Conservation (phyloP, 2,888 invertebrate species). For the Microctonus aethiopoides region DNA sequence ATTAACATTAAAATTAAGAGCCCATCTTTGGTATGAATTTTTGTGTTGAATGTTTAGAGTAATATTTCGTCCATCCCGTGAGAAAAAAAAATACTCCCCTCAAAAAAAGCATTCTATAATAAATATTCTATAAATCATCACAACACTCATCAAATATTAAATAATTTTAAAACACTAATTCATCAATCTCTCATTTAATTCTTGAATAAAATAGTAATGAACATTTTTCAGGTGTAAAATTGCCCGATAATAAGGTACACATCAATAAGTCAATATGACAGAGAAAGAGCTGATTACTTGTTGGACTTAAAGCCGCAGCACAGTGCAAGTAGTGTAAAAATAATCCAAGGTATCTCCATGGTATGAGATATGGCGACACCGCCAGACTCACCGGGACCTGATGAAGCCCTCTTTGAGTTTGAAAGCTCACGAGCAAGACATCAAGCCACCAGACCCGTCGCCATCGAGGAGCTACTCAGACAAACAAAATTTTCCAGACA, state of each 20-base stretch:
- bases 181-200: no score
- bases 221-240: neutral
- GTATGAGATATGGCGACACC: constrained; percentile 79
- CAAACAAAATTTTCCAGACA: constrained; percentile 95
- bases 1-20: no score
- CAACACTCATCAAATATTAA: no score
- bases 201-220: neutral
- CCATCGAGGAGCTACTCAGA: constrained; percentile 89
- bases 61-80: no score
- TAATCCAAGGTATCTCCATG: neutral
- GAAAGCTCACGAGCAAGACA: constrained; percentile 77
- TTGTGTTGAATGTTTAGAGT: no score
- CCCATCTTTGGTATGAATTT: no score
- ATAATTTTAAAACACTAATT: no score
- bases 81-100: no score
- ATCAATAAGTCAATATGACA: neutral
- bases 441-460: constrained; percentile 86
- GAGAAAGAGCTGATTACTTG: neutral
- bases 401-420: constrained; percentile 87
- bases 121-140: no score
- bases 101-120: no score
- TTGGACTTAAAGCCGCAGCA: constrained; percentile 18
- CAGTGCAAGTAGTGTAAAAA: neutral
- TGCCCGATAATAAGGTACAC: neutral
- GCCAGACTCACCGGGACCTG: constrained; percentile 83